A percentile compares a stretch with the other conserved stretches of the same genome.
phyloP scores from a whole-genome alignment of 2,113 vertebrate species.

The zebrafish (Danio rerio) region DNA sequence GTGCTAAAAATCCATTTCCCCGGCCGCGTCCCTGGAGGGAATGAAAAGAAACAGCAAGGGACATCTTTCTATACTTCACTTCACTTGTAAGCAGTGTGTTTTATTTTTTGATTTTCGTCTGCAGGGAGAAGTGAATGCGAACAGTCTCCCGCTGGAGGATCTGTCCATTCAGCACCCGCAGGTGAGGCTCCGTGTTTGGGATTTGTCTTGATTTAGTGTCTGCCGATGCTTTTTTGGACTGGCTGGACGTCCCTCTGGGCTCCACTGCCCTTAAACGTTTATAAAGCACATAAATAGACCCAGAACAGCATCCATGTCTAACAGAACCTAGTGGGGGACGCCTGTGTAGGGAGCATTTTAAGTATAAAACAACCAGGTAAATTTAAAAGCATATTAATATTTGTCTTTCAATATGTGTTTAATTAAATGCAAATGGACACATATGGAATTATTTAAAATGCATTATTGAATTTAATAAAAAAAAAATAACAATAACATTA shows the following conservation, averaged over 20 bases:
- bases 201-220: constrained; percentile 73
- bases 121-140: constrained; percentile 78
- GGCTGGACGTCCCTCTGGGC: constrained; percentile 45
- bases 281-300: constrained; percentile 68
- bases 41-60: constrained; percentile 19
- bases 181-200: constrained; percentile 71
- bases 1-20: constrained; percentile 17
- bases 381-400: no score
- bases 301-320: background rate
- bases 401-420: no score
- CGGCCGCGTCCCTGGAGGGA: background rate
- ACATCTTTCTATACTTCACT: constrained; percentile 19
- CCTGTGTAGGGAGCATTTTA: background rate
- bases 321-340: background rate
- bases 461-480: no score
- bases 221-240: constrained; percentile 52
- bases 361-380: no score
- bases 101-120: constrained; percentile 50
- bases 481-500: no score
- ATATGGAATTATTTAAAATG: no score
- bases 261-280: constrained; percentile 58
- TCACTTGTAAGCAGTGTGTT: constrained; percentile 19
- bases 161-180: constrained; percentile 84
- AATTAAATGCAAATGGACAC: no score
- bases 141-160: constrained; percentile 80